Evolutionary conservation across 2,113 vertebrate species (phyloP).

Genomic region (Penelope pileata): DNA sequence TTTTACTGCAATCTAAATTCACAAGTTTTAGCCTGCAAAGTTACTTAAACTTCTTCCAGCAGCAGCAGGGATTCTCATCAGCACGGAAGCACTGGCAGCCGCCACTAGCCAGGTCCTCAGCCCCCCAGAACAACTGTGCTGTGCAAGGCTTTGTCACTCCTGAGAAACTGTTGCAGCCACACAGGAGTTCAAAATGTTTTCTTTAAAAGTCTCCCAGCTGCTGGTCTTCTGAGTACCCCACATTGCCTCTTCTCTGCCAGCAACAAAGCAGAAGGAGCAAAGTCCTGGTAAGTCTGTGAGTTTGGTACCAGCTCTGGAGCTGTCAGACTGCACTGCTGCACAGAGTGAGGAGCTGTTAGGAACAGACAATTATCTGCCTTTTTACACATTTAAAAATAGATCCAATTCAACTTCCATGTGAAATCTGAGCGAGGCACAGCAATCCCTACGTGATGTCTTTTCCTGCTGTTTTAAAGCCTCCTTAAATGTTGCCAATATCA

Average conservation of each 20-base stretch:
- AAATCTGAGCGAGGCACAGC: neutral
- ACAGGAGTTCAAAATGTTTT: neutral
- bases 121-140: neutral
- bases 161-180: neutral
- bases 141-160: neutral
- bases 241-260: neutral
- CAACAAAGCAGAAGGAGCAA: neutral
- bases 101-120: neutral
- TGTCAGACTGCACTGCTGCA: neutral
- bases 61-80: slow-evolving; percentile 54
- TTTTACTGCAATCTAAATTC: neutral
- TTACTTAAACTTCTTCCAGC: slow-evolving; percentile 19
- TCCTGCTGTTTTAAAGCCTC: slow-evolving; percentile 13
- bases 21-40: neutral
- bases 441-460: neutral
- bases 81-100: neutral
- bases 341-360: neutral
- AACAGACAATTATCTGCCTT: neutral
- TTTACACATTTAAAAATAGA: neutral
- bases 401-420: neutral
- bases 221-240: neutral
- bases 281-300: neutral
- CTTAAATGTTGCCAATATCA: neutral
- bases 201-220: neutral
- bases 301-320: neutral